Percentiles rank a stretch among this genome's conserved stretches.
These are phyloP conservation scores for Pygathrix nemaeus DNA, from an alignment of 2,113 vertebrate species.

Conservation along the genomic window DNA sequence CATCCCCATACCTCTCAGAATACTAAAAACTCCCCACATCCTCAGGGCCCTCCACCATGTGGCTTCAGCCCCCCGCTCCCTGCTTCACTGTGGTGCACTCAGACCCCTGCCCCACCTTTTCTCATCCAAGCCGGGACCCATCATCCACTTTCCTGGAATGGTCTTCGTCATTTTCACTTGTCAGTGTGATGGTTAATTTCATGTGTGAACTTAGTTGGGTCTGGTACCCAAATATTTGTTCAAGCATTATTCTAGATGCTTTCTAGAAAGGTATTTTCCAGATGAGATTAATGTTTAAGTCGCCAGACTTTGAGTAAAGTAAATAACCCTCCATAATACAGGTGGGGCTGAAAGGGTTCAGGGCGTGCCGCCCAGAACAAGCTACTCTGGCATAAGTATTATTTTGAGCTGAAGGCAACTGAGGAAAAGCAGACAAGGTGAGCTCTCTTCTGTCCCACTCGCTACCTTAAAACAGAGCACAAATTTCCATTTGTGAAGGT, in stretches of 20 bases:
- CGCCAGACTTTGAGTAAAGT: background rate
- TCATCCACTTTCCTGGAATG: background rate
- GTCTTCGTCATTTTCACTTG: background rate
- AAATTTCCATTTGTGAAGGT: no score
- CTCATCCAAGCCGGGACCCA: background rate
- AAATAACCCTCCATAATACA: background rate
- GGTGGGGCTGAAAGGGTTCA: background rate
- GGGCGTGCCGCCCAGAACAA: background rate
- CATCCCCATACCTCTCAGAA: no score
- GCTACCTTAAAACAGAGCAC: no score
- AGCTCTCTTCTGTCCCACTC: no score
- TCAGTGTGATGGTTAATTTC: background rate
- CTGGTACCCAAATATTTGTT: no score
- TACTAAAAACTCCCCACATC: background rate
- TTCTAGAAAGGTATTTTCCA: no score
- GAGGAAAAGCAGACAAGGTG: no score
- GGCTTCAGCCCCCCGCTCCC: background rate
- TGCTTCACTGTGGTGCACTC: rapidly evolving
- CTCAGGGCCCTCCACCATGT: background rate
- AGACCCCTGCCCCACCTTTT: background rate
- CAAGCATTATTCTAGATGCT: no score
- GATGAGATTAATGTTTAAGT: background rate
- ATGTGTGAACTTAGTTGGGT: background rate
- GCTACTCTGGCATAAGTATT: background rate
- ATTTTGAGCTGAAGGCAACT: background rate